These are phyloP conservation scores for Erebia aethiops DNA, from an alignment of 2,888 invertebrate genomes.

Conservation along the genomic window DNA sequence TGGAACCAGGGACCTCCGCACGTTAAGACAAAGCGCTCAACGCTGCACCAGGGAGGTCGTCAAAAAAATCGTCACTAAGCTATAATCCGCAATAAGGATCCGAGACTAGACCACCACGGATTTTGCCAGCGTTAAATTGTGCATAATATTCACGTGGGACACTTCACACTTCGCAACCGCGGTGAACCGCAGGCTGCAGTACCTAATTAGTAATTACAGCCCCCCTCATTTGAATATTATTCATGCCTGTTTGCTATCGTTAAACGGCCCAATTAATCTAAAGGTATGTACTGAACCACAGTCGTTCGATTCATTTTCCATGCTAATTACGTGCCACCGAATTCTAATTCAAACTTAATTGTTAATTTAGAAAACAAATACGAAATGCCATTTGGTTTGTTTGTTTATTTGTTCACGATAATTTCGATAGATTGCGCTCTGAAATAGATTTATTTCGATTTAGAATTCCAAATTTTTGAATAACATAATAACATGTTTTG, in stretches of 20 bases:
- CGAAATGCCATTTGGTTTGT: slow-evolving; percentile 16
- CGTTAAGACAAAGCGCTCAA: no score
- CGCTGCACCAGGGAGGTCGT: no score
- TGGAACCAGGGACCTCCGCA: no score
- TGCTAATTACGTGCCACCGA: slow-evolving; percentile 35
- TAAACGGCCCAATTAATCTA: slow-evolving; percentile 37
- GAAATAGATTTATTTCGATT: not conserved
- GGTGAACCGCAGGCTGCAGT: slow-evolving; percentile 16
- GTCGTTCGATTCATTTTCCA: slow-evolving; percentile 32
- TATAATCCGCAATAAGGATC: no score
- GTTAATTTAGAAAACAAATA: slow-evolving; percentile 37
- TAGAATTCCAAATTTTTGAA: not conserved
- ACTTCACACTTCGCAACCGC: slow-evolving; percentile 1
- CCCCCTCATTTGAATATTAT: slow-evolving; percentile 35
- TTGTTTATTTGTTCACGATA: slow-evolving; percentile 28
- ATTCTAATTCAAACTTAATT: slow-evolving; percentile 36
- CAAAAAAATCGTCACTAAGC: no score
- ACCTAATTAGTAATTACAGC: slow-evolving; percentile 35
- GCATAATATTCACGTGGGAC: slow-evolving; percentile 12
- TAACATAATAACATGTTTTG: not conserved
- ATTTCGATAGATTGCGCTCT: slow-evolving; percentile 27
- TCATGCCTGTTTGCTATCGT: slow-evolving; percentile 28
- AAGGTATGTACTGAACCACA: slow-evolving; percentile 34
- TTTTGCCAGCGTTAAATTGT: not conserved
- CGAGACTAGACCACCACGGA: no score